phyloP scores from a whole-genome alignment of 2,113 vertebrate species.

The Oenanthe oenanthe region DNA sequence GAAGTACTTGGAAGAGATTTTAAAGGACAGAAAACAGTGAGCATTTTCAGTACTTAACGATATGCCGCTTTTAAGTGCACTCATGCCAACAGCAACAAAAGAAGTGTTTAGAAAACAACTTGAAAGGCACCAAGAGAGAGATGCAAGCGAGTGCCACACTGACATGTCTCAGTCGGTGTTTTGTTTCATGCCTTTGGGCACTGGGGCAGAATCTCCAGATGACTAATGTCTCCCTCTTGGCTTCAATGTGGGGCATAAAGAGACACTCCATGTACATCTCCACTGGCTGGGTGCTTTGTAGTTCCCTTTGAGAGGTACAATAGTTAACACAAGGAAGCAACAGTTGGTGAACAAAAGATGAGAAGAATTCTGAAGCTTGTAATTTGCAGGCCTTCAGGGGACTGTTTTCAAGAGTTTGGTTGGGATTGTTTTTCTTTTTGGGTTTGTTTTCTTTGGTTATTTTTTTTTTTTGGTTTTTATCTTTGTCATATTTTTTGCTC shows the following conservation, averaged over 20 bases:
- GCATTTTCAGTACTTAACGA: slow-evolving; percentile 71
- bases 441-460: too few relatives aligned
- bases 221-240: slow-evolving; percentile 58
- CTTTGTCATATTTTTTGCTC: not conserved
- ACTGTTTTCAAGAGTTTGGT: not conserved
- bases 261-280: slow-evolving; percentile 16
- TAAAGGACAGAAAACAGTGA: slow-evolving; percentile 69
- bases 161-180: slow-evolving; percentile 51
- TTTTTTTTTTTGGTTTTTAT: not conserved
- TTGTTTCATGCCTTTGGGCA: slow-evolving; percentile 59
- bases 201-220: slow-evolving; percentile 50
- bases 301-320: not conserved
- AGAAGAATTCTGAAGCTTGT: not conserved
- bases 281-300: not conserved
- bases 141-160: slow-evolving; percentile 37
- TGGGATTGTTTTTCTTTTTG: not conserved
- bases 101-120: slow-evolving; percentile 75
- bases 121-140: slow-evolving; percentile 62
- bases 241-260: not conserved
- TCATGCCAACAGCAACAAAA: slow-evolving; percentile 73
- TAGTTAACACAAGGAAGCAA: slow-evolving; percentile 15
- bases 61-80: slow-evolving; percentile 71
- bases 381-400: not conserved
- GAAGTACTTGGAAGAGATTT: slow-evolving; percentile 71
- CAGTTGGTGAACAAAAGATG: slow-evolving; percentile 21